Evolutionary conservation across 2,888 invertebrate species (phyloP).

Genomic region (Tachina grossa): DNA sequence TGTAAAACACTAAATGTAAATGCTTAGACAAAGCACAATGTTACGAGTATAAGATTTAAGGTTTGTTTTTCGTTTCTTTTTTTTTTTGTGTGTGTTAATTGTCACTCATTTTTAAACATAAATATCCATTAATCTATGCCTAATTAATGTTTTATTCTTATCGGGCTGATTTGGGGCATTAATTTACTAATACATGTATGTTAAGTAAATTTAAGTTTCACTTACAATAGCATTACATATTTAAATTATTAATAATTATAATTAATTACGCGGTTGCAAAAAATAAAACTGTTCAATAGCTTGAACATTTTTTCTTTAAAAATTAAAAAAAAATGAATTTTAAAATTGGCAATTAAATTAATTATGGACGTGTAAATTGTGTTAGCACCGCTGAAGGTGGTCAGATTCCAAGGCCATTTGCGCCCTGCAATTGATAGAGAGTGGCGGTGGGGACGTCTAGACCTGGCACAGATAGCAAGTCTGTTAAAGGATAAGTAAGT

Average conservation of each 20-base stretch:
- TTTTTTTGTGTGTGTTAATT: slow-evolving; percentile 14
- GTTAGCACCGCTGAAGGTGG: slow-evolving; percentile 83
- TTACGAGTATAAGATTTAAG: neutral
- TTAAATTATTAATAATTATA: slow-evolving; percentile 4
- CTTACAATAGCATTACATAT: neutral
- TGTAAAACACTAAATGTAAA: slow-evolving; percentile 62
- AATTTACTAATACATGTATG: slow-evolving; percentile 42
- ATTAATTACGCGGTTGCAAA: slow-evolving; percentile 19
- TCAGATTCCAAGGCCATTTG: slow-evolving; percentile 88
- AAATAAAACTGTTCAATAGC: slow-evolving; percentile 7
- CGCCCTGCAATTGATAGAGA: slow-evolving; percentile 88
- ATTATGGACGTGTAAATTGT: slow-evolving; percentile 77
- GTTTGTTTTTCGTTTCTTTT: slow-evolving; percentile 14
- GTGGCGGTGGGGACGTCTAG: slow-evolving; percentile 86
- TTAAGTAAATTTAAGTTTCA: slow-evolving; percentile 29
- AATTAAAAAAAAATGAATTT: slow-evolving; percentile 9
- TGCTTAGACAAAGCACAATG: slow-evolving; percentile 66
- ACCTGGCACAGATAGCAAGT: slow-evolving; percentile 88
- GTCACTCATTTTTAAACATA: slow-evolving; percentile 35
- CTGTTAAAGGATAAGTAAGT: slow-evolving; percentile 87
- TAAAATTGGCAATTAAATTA: slow-evolving; percentile 5
- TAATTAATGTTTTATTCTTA: slow-evolving; percentile 22
- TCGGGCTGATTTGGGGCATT: slow-evolving; percentile 35
- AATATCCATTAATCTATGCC: slow-evolving; percentile 53
- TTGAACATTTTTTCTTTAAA: slow-evolving; percentile 9